Percentiles rank a stretch among this genome's conserved stretches.
Conservation (phyloP, 2,113 vertebrate species). For the Daubentonia madagascariensis region DNA sequence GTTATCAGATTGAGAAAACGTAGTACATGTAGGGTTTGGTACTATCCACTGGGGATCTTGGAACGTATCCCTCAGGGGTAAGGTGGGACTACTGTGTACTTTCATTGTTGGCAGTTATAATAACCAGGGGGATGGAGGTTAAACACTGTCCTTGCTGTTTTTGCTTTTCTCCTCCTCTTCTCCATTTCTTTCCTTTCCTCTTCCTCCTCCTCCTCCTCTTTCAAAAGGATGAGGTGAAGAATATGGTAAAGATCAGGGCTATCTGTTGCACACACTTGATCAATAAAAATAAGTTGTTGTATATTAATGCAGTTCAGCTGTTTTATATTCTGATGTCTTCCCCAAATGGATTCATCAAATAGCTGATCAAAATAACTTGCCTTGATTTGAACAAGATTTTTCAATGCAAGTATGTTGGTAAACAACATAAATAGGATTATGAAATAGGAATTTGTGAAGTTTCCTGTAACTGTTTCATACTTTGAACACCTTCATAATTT, state of each 20-base stretch:
- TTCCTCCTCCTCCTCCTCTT: neutral
- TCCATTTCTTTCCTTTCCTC: neutral
- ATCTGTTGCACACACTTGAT: neutral
- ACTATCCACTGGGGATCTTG: neutral
- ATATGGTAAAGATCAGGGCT: neutral
- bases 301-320: neutral
- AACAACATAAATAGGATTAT: neutral
- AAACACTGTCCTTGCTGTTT: neutral
- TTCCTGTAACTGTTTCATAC: neutral
- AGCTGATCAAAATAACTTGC: neutral
- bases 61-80: no score
- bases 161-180: neutral
- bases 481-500: neutral
- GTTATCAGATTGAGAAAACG: no score
- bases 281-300: neutral
- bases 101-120: neutral
- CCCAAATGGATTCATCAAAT: neutral
- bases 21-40: neutral
- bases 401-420: neutral
- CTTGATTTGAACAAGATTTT: neutral
- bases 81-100: no score
- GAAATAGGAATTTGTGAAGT: neutral
- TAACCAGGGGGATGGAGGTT: neutral
- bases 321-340: neutral
- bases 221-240: neutral